Conservation (phyloP, 2,888 invertebrate genomes). For the Scaeva pyrastri region DNA sequence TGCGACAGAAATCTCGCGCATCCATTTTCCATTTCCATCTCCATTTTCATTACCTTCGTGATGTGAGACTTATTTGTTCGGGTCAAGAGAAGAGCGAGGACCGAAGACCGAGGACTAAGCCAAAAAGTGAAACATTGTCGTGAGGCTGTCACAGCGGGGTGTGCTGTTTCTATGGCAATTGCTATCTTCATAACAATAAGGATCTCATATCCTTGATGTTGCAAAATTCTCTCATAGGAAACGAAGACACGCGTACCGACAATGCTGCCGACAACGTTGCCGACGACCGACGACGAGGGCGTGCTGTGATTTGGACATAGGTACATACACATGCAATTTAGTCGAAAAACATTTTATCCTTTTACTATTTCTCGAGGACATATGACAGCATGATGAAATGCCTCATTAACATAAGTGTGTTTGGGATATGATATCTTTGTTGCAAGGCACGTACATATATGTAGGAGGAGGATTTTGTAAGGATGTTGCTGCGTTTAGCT, state of each 20-base stretch:
- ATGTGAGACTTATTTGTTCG: slow-evolving; percentile 49
- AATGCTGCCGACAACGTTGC: background rate
- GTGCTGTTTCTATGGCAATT: background rate
- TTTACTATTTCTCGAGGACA: slow-evolving; percentile 62
- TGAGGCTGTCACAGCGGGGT: slow-evolving; percentile 65
- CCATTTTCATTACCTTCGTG: slow-evolving; percentile 18
- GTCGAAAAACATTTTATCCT: slow-evolving; percentile 31
- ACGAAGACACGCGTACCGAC: slow-evolving; percentile 68
- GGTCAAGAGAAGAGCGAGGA: background rate
- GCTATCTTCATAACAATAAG: slow-evolving; percentile 27
- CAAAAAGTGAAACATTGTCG: slow-evolving; percentile 44
- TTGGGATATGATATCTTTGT: slow-evolving; percentile 50
- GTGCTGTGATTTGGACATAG: slow-evolving; percentile 63
- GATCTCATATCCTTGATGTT: slow-evolving; percentile 43
- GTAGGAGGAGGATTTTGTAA: slow-evolving; percentile 39
- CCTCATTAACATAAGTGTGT: slow-evolving; percentile 75
- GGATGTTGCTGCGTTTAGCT: slow-evolving; percentile 26
- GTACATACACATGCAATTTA: slow-evolving; percentile 51
- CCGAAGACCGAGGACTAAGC: slow-evolving; percentile 15
- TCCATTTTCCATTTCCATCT: no score
- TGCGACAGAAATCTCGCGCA: slow-evolving; percentile 59
- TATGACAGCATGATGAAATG: slow-evolving; percentile 72
- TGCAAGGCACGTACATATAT: background rate
- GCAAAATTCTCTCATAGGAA: slow-evolving; percentile 60
- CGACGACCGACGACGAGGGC: slow-evolving; percentile 23